phyloP scores from a whole-genome alignment of 2,797 vertebrate species.

The Enteromius anoplus region DNA sequence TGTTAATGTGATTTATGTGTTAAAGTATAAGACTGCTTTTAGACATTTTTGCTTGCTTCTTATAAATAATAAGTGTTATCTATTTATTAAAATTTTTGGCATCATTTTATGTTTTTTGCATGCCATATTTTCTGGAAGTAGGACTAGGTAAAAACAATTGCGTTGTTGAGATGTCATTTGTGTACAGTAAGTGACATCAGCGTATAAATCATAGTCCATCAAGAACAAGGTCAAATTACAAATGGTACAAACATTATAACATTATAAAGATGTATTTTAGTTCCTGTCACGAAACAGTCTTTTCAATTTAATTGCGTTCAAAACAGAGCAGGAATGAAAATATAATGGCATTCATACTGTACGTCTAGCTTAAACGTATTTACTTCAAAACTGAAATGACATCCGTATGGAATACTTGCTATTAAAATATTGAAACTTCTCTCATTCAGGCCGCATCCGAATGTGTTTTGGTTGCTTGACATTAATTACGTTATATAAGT shows the following conservation, averaged over 20 bases:
- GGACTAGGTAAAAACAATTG: neutral
- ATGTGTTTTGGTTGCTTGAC: neutral
- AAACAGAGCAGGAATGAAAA: neutral
- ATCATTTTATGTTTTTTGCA: neutral
- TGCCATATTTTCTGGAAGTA: neutral
- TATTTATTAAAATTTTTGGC: no score
- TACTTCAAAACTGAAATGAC: neutral
- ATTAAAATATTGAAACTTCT: neutral
- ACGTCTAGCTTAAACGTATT: neutral
- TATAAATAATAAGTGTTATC: neutral
- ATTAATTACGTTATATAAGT: neutral
- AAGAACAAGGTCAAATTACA: neutral
- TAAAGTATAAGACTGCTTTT: neutral
- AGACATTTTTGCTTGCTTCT: neutral
- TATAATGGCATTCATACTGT: neutral
- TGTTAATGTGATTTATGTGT: neutral
- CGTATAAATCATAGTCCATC: neutral
- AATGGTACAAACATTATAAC: no score
- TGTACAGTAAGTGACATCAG: neutral
- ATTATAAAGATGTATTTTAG: no score
- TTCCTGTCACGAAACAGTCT: neutral
- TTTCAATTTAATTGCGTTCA: neutral
- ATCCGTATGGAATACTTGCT: neutral
- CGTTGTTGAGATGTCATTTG: neutral
- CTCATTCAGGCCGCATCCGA: neutral